phyloP scores from a whole-genome alignment of 2,113 vertebrate species.

The Peromyscus californicus region DNA sequence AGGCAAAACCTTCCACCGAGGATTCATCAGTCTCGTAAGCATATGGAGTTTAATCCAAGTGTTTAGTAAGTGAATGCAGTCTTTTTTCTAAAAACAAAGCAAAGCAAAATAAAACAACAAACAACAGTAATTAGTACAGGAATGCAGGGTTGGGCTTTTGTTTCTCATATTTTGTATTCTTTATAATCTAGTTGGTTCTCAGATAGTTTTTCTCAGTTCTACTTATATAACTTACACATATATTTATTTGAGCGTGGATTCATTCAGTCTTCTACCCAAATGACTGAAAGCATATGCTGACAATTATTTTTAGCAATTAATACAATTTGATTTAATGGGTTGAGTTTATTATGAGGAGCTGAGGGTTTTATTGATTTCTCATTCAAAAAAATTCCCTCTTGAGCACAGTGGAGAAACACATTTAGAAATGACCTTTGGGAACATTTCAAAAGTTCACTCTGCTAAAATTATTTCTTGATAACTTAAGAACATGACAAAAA shows the following conservation, averaged over 20 bases:
- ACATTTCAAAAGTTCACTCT: constrained; percentile 39
- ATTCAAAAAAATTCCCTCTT: constrained; percentile 36
- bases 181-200: not conserved
- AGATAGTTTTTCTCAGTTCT: constrained; percentile 22
- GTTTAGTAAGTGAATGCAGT: not conserved
- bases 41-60: not conserved
- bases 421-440: constrained; percentile 63
- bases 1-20: not conserved
- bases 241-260: not conserved
- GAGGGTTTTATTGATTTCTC: constrained; percentile 68
- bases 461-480: constrained; percentile 50
- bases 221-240: not conserved
- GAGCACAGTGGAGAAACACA: constrained; percentile 3
- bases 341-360: constrained; percentile 4
- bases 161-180: constrained; percentile 38
- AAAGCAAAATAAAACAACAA: not conserved
- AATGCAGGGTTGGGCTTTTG: not conserved
- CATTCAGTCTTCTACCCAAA: not conserved
- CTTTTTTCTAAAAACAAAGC: not conserved
- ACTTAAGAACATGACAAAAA: constrained; percentile 46
- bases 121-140: not conserved
- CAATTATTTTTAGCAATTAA: constrained; percentile 62
- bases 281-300: constrained; percentile 42
- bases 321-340: constrained; percentile 57
- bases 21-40: not conserved